A percentile compares a stretch with the other conserved stretches of the same genome.
Evolutionary conservation across 2,113 vertebrate species (phyloP).

Genomic region (Phycodurus eques): DNA sequence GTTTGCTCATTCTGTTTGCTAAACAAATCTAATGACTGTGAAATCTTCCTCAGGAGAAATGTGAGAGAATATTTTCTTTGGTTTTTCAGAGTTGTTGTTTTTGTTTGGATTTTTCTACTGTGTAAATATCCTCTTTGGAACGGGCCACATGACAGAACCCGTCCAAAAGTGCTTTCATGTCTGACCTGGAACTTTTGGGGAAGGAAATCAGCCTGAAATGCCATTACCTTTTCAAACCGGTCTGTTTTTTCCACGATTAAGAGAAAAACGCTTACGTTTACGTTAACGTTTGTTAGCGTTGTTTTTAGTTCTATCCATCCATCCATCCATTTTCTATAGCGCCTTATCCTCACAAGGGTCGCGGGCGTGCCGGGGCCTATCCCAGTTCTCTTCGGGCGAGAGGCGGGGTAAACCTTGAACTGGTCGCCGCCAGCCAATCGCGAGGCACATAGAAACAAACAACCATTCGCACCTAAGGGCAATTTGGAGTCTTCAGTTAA

Average conservation of each 20-base stretch:
- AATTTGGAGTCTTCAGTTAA: too few relatives aligned
- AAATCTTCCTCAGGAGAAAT: not conserved
- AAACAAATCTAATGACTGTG: not conserved
- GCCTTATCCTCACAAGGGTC: too few relatives aligned
- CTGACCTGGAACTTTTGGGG: not conserved
- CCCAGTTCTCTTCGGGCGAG: too few relatives aligned
- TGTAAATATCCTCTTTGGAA: not conserved
- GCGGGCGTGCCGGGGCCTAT: too few relatives aligned
- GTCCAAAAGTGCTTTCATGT: not conserved
- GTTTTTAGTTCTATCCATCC: too few relatives aligned
- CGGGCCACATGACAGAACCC: not conserved
- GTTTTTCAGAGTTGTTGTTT: not conserved
- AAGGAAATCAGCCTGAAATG: not conserved
- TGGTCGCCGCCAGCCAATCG: too few relatives aligned
- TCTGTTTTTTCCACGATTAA: not conserved
- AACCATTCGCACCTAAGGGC: too few relatives aligned
- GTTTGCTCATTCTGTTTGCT: constrained; percentile 1
- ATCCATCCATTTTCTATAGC: too few relatives aligned
- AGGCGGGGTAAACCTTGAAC: too few relatives aligned
- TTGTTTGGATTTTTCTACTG: not conserved
- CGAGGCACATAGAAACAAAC: too few relatives aligned
- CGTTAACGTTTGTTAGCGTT: not conserved
- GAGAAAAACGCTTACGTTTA: not conserved
- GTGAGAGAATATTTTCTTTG: not conserved
- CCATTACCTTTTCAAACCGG: not conserved